These are phyloP conservation scores for Phataginus tetradactyla DNA, from an alignment of 2,797 vertebrate genomes.

Conservation along the genomic window DNA sequence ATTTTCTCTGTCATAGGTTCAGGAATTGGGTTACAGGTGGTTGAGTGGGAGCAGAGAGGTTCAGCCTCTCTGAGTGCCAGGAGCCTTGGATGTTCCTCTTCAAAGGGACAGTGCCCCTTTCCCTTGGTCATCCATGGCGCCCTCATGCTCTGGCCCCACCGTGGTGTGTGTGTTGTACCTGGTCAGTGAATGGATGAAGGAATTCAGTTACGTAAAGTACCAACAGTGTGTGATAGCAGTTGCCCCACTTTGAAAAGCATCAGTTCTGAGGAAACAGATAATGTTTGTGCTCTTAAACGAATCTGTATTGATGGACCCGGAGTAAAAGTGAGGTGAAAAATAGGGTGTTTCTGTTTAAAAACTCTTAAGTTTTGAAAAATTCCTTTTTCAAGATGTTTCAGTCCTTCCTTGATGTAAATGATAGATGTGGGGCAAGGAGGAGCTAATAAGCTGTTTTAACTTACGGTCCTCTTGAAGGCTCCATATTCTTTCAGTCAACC, in stretches of 20 bases:
- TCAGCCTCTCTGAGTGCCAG: not conserved
- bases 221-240: not conserved
- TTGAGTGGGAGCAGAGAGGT: not conserved
- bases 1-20: not conserved
- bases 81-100: not conserved
- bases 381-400: not conserved
- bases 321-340: not conserved
- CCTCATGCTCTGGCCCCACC: not conserved
- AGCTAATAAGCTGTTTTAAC: not conserved
- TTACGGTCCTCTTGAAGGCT: not conserved
- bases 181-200: not conserved
- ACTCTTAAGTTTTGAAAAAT: not conserved
- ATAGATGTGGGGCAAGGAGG: not conserved
- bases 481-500: not conserved
- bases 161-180: not conserved
- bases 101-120: accelerated
- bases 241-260: not conserved
- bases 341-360: not conserved
- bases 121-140: not conserved
- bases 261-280: not conserved
- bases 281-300: not conserved
- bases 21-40: not conserved
- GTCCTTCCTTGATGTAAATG: not conserved
- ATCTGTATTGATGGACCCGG: not conserved
- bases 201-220: not conserved